A percentile compares a stretch with the other conserved stretches of the same genome.
These are phyloP conservation scores for Oreotrochilus melanogaster DNA, from an alignment of 2,113 vertebrate species.

Conservation along the genomic window DNA sequence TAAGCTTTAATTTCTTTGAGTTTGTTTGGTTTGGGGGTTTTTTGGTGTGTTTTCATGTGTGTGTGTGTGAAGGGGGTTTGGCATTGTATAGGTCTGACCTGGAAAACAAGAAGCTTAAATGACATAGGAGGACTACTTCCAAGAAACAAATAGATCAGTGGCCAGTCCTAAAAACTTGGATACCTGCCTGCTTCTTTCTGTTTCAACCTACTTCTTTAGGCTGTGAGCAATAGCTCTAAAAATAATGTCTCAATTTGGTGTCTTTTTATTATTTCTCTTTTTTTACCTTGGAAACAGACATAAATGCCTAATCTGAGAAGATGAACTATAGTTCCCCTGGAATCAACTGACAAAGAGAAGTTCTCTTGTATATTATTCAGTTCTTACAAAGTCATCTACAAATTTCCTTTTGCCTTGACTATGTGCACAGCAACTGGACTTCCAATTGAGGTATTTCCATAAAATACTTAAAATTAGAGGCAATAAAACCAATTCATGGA, in stretches of 20 bases:
- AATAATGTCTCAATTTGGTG: neutral
- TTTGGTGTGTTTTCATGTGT: neutral
- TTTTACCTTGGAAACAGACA: neutral
- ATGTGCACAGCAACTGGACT: neutral
- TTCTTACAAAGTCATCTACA: neutral
- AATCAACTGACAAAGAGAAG: neutral
- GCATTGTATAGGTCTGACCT: neutral
- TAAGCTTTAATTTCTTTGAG: neutral
- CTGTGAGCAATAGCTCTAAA: neutral
- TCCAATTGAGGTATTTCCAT: neutral
- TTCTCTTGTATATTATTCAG: neutral
- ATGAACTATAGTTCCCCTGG: neutral
- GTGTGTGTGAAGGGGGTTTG: too few species aligned
- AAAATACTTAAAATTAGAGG: neutral
- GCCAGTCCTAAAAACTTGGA: neutral
- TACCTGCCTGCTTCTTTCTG: neutral
- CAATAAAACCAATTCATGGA: neutral
- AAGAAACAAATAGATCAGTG: neutral
- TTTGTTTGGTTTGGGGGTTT: too few species aligned
- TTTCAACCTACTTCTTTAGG: neutral
- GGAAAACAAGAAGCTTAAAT: neutral
- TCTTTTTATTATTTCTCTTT: neutral
- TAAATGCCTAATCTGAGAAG: neutral
- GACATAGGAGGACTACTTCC: neutral
- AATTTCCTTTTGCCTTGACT: neutral